Percentiles rank a stretch among this genome's conserved stretches.
Evolutionary conservation across 2,888 invertebrate species (phyloP).

Genomic region (Andrena fulva): DNA sequence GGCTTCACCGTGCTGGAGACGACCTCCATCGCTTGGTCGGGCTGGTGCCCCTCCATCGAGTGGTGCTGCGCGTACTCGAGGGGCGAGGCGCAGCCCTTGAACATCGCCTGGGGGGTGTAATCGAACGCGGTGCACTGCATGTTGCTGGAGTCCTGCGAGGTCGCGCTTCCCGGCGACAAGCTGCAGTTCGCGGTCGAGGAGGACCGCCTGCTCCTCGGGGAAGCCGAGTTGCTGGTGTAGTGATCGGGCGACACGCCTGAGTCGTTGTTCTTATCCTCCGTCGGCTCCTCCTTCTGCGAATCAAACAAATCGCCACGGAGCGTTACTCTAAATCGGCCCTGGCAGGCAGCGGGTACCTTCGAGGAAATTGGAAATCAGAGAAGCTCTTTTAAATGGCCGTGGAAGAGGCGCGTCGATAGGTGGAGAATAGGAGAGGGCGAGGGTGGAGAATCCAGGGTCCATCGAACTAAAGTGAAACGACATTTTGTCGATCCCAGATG

Average conservation of each 20-base stretch:
- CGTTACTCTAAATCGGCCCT: too few relatives aligned
- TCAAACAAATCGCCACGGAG: background rate
- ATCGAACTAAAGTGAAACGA: constrained; percentile 52
- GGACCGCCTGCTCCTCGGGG: constrained; percentile 72
- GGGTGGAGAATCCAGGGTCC: constrained; percentile 1
- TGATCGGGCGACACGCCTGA: constrained; percentile 82
- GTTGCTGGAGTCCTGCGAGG: constrained; percentile 69
- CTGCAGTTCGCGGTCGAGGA: constrained; percentile 71
- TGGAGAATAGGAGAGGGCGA: background rate
- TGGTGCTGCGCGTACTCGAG: constrained; percentile 47
- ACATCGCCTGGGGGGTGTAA: constrained; percentile 66
- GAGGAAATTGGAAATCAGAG: background rate
- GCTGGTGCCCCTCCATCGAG: constrained; percentile 57
- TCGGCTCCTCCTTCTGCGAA: constrained; percentile 66
- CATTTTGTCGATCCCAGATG: constrained; percentile 69
- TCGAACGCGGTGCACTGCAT: constrained; percentile 65
- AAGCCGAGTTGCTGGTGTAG: constrained; percentile 75
- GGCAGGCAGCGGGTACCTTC: background rate
- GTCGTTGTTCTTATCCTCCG: constrained; percentile 77
- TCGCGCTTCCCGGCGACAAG: constrained; percentile 73
- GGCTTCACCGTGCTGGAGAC: constrained; percentile 60
- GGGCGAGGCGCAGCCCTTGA: constrained; percentile 63
- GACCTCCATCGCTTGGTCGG: constrained; percentile 65
- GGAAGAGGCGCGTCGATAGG: background rate
- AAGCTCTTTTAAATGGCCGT: background rate